Base-by-base conservation (phyloP, 2,113 vertebrate genomes). In the Cebidichthys violaceus region DNA sequence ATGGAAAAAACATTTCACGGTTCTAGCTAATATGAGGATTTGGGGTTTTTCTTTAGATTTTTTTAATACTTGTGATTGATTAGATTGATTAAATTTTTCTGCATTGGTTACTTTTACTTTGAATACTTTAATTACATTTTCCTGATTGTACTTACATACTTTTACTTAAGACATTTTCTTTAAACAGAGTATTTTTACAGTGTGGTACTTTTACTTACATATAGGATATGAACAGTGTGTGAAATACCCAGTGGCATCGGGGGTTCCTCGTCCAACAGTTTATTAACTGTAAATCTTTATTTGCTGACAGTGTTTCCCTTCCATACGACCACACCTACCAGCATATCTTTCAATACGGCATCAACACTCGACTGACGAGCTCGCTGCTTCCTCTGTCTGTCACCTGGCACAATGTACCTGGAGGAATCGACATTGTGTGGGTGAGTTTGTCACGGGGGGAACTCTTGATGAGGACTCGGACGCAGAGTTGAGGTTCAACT, bases 311-410 rank as follows among this genome's bases (percentile, higher is more conserved):
- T 1, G 76, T 95, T 41, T 88, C 90, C 10, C 90, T 95, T 65
- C 95, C 95, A 0, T 95, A 92, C 5, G 93, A 95, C 45, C 93
- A 95, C 87, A 93, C 92, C 18, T 95, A 95, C 75, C 94, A 94
- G 86, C 92, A 91, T 3, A 89, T 95, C 17, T 95, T 92, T 10
- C 73, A 68, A 0, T 96, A 93, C 9, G 95, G 95, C 70, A 85
- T 94, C 84, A 93, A 93, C 88, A 93, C 90, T 9, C 85, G 67
- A 55, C 91, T 95, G 62, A 91, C 15, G 73, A 95, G 94, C 89
- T 86, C 76, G 0, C 33, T 95, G 79, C 83, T 95, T 39, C 92
- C 92, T 4, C 79, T 95, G 24, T 88, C 93, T 2, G 84, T 95
- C 82, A 92, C 89, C 67, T 95, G 95, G 95, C 82, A 89, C 77